Evolutionary conservation across 37 sponge, comb jelly and placozoan genomes (phyloP).

Genomic region (Mnemiopsis leidyi): DNA sequence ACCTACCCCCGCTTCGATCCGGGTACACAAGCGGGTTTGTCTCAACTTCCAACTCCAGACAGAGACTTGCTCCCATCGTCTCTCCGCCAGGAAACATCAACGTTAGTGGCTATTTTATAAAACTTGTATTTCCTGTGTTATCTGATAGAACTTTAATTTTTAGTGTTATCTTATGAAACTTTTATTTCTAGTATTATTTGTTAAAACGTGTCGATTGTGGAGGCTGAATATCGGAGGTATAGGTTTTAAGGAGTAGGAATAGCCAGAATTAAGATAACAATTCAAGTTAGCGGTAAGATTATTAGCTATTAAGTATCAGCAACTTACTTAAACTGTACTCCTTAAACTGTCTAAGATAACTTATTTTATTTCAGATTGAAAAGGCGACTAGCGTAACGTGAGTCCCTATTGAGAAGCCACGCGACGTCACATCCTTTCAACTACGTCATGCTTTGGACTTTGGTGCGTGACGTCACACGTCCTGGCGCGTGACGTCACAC

Average conservation of each 20-base stretch:
- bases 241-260: no score
- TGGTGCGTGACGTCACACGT: background rate
- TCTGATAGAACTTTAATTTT: no score
- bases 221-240: no score
- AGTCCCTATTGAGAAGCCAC: background rate
- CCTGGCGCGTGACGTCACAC: background rate
- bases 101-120: no score
- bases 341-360: background rate
- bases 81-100: background rate
- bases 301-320: no score
- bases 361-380: background rate
- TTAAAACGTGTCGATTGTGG: no score
- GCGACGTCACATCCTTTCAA: background rate
- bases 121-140: no score
- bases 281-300: no score
- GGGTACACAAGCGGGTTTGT: constrained; percentile 36
- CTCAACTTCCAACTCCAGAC: constrained; percentile 1
- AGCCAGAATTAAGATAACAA: no score
- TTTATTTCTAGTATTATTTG: no score
- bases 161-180: no score
- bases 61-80: background rate
- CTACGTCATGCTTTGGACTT: background rate
- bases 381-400: background rate
- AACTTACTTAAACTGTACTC: no score
- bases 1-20: constrained; percentile 41